Conservation (phyloP, 2,888 invertebrate species). For the Melieria picta region DNA sequence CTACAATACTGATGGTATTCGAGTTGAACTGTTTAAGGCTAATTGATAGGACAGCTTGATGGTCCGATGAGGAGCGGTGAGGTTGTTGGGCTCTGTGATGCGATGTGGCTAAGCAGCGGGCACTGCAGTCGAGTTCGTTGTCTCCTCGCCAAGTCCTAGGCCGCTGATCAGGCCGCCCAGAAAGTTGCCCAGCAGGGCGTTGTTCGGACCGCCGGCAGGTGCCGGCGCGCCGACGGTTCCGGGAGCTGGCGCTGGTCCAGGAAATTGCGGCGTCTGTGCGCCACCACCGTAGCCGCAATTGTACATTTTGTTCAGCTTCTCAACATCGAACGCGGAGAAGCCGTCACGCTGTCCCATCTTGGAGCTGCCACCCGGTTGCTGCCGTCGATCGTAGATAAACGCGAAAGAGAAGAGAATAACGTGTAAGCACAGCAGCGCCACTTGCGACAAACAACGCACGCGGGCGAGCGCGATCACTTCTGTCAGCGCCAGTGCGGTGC, state of each 20-base stretch:
- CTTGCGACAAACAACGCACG: not conserved
- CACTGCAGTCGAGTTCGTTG: not conserved
- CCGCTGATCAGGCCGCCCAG: conserved; percentile 60
- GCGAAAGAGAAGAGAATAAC: too few species aligned
- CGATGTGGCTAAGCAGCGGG: too few species aligned
- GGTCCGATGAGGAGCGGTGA: too few species aligned
- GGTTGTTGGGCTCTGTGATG: too few species aligned
- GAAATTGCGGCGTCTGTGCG: conserved; percentile 24
- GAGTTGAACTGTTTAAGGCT: too few species aligned
- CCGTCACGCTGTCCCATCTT: conserved; percentile 80
- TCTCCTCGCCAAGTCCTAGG: conserved; percentile 51
- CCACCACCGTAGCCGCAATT: conserved; percentile 67
- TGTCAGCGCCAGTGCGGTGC: not conserved
- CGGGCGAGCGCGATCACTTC: not conserved
- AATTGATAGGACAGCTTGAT: too few species aligned
- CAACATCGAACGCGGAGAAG: conserved; percentile 77
- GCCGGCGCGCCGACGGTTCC: conserved; percentile 28
- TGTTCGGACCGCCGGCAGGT: conserved; percentile 42
- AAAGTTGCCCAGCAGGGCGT: conserved; percentile 56
- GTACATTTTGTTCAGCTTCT: conserved; percentile 81
- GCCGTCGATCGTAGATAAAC: conserved; percentile 10
- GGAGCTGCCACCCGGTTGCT: conserved; percentile 58
- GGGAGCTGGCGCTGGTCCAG: conserved; percentile 25
- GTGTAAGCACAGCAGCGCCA: not conserved
- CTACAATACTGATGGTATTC: too few species aligned